These are phyloP conservation scores for Scaptomyza pallida DNA, from an alignment of 1,140 invertebrate genomes.

Conservation along the genomic window DNA sequence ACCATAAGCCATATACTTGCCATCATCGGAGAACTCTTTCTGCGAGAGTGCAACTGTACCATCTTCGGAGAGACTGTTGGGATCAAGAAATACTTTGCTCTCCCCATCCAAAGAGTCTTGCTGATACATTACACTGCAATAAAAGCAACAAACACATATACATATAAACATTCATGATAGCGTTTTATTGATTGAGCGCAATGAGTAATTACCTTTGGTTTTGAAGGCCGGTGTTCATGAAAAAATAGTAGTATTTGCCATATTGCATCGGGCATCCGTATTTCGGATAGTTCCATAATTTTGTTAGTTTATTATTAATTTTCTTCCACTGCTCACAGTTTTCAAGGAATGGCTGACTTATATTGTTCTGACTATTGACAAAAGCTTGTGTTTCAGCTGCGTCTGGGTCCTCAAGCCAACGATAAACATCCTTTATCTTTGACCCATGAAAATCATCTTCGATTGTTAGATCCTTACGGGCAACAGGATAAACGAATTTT, in stretches of 20 bases:
- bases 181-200: neutral
- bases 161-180: neutral
- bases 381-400: slow-evolving; percentile 95
- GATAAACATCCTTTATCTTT: slow-evolving; percentile 95
- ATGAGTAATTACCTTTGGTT: slow-evolving; percentile 92
- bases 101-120: slow-evolving; percentile 93
- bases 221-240: slow-evolving; percentile 97
- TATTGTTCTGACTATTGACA: slow-evolving; percentile 95
- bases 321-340: slow-evolving; percentile 89
- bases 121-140: slow-evolving; percentile 94
- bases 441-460: slow-evolving; percentile 93
- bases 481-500: slow-evolving; percentile 88
- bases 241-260: slow-evolving; percentile 96
- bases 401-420: slow-evolving; percentile 98
- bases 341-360: slow-evolving; percentile 94
- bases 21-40: slow-evolving; percentile 95
- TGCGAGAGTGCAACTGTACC: slow-evolving; percentile 94
- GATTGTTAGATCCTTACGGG: slow-evolving; percentile 90
- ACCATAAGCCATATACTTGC: slow-evolving; percentile 94
- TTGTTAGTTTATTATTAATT: slow-evolving; percentile 91
- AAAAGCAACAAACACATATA: slow-evolving; percentile 2
- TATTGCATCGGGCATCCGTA: slow-evolving; percentile 93
- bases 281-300: slow-evolving; percentile 98
- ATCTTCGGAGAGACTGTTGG: slow-evolving; percentile 96
- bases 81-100: slow-evolving; percentile 96